Base-by-base conservation (phyloP, 1,140 invertebrate species). In the Halotydeus destructor region DNA sequence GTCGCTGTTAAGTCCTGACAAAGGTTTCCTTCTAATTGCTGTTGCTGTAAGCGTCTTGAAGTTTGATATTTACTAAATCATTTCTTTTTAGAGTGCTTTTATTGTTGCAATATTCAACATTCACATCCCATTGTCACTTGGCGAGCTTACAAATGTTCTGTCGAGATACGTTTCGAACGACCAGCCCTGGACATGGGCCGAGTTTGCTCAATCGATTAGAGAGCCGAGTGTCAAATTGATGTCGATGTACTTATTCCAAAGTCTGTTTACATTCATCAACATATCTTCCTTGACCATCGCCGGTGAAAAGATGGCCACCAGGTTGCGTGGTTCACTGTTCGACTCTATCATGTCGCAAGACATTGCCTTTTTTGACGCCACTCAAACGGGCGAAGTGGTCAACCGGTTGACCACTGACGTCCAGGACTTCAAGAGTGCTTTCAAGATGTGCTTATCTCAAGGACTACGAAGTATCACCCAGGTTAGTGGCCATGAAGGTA, bases 391-490 rank as follows among this genome's bases (percentile, higher is more conserved):
- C 11, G 85, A 93, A 63, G 66, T 94, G 34, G 69, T 88, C 25
- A 85, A 82, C 60, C 73, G 79, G 72, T 60, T 94, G 41, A 89
- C 84, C 21, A 71, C 75, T 48, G 88, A 96, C 67, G 76, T 94
- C 16, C 88, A 94, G 61, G 86, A 94, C 53, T 94, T 94, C 55
- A 94, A 96, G 63, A 86, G 84, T 52, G 79, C 79, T 3, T 94
- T 94, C 55, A 94, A 94, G 60, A 69, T 78, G 48, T 77, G 74
- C 34, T 73, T 94, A 43, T 81, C 85, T 3, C 82, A 86, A 58
- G 86, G 88, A 2, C 55, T 93, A 28, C 65, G 79, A 50, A 83
- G 79, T 42, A 57, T 69, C 12, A 76, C 82, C 9, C 85, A 91
- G 66, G 75, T 79, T 49, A 41, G 48, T 39, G n/a, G n/a, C n/a